Conservation (phyloP, 2,113 vertebrate genomes). For the Corvus moneduloides region DNA sequence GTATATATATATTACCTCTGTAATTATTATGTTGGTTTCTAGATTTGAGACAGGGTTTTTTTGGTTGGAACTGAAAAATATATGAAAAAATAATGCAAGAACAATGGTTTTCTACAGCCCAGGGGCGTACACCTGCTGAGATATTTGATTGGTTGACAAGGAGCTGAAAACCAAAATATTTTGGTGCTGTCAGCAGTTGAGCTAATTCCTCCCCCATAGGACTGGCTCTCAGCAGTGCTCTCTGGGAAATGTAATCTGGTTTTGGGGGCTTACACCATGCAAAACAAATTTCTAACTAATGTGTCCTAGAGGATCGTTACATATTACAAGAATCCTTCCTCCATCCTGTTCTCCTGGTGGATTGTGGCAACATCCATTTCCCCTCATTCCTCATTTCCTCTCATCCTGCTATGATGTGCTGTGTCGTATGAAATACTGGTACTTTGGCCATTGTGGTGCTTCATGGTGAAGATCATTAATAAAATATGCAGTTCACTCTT, state of each 20-base stretch:
- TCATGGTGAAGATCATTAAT: background rate
- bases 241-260: background rate
- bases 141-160: background rate
- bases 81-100: background rate
- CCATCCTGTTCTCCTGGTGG: background rate
- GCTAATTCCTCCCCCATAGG: background rate
- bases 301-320: background rate
- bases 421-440: background rate
- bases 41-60: background rate
- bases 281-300: background rate
- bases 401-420: background rate
- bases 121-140: background rate
- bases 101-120: background rate
- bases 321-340: background rate
- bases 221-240: background rate
- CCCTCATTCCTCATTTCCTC: background rate
- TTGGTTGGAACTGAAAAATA: background rate
- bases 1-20: background rate
- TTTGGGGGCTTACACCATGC: background rate
- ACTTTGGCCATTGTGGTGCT: background rate
- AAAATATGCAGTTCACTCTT: background rate
- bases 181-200: background rate
- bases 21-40: background rate
- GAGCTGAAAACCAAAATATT: background rate
- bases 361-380: background rate